phyloP scores from a whole-genome alignment of 2,888 invertebrate species.

The Periphyllus acericola region DNA sequence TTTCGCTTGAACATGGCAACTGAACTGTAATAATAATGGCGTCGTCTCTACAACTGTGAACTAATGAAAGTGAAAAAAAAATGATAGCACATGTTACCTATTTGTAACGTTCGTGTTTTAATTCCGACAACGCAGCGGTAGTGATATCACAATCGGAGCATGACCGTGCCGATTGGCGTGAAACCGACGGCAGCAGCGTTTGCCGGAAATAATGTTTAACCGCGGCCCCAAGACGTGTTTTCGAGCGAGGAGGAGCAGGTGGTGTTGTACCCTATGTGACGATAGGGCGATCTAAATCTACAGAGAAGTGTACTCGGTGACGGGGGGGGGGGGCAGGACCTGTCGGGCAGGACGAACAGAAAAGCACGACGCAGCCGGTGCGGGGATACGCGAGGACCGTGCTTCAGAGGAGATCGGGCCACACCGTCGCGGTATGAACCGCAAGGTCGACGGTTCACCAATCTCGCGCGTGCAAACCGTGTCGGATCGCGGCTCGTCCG shows the following conservation, averaged over 20 bases:
- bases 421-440: too few relatives aligned
- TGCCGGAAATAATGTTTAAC: not conserved
- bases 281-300: not conserved
- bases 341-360: too few relatives aligned
- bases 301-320: not conserved
- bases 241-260: not conserved
- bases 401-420: too few relatives aligned
- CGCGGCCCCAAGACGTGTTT: not conserved
- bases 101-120: not conserved
- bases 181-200: not conserved
- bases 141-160: conserved; percentile 22
- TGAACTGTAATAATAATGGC: not conserved
- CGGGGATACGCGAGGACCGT: too few relatives aligned
- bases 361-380: too few relatives aligned
- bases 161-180: not conserved
- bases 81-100: not conserved
- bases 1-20: not conserved
- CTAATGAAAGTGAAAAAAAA: not conserved
- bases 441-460: too few relatives aligned
- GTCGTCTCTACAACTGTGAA: not conserved
- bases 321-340: too few relatives aligned
- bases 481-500: too few relatives aligned
- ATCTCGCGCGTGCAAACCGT: too few relatives aligned
- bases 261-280: not conserved
- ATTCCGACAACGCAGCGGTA: not conserved